phyloP scores from a whole-genome alignment of 2,888 invertebrate genomes.

The Aphelenchoides bicaudatus region DNA sequence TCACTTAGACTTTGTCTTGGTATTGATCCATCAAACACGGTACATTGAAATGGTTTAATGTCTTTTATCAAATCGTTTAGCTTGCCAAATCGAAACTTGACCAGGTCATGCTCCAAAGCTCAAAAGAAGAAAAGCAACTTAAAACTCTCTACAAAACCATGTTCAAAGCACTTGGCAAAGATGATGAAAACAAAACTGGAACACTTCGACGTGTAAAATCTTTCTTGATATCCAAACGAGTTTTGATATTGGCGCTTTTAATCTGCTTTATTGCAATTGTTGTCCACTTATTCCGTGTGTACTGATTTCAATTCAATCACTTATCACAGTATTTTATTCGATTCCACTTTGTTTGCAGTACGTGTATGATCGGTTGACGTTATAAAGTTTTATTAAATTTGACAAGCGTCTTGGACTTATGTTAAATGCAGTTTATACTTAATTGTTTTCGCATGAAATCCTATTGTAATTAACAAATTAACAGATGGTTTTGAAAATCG shows the following conservation, averaged over 20 bases:
- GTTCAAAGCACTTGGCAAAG: slow-evolving; percentile 8
- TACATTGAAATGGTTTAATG: background rate
- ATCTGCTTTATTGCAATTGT: background rate
- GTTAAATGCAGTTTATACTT: background rate
- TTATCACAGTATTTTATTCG: background rate
- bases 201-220: background rate
- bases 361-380: no score
- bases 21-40: background rate
- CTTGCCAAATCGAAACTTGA: background rate
- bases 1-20: background rate
- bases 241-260: background rate
- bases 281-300: background rate
- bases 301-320: background rate
- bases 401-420: background rate
- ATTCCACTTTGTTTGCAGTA: no score
- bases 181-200: background rate
- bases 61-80: background rate
- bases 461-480: no score
- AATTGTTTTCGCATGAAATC: background rate
- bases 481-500: background rate
- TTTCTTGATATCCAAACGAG: background rate
- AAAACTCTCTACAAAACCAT: background rate
- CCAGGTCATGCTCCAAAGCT: background rate
- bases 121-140: background rate
- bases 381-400: no score